Evolutionary conservation across 2,797 vertebrate species (phyloP).

Genomic region (Liparis tanakae): DNA sequence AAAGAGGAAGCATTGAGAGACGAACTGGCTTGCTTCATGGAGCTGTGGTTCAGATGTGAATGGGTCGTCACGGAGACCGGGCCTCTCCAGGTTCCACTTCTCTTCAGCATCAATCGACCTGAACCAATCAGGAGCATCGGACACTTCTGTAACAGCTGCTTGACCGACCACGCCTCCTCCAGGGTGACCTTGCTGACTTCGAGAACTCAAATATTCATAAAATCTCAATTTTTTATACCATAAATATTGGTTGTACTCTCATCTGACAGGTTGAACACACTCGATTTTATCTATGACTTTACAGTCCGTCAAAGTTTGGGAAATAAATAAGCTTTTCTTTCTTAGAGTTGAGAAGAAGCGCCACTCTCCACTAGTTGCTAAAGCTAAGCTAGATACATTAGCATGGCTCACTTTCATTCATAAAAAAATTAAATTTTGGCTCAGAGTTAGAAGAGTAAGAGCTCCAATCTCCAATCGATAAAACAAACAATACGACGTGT

Average conservation of each 20-base stretch:
- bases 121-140: slow-evolving; percentile 55
- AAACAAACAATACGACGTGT: too few species aligned
- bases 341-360: too few species aligned
- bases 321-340: too few species aligned
- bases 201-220: neutral
- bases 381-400: too few species aligned
- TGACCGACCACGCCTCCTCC: slow-evolving; percentile 89
- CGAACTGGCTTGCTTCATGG: slow-evolving; percentile 46
- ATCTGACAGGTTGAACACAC: too few species aligned
- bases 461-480: too few species aligned
- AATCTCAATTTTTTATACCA: neutral
- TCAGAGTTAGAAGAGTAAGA: neutral
- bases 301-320: too few species aligned
- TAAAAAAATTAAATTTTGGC: neutral
- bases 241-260: too few species aligned
- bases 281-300: too few species aligned
- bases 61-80: slow-evolving; percentile 66
- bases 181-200: slow-evolving; percentile 89
- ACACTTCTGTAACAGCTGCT: slow-evolving; percentile 72
- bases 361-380: neutral
- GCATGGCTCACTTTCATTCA: neutral
- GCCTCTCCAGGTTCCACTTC: slow-evolving; percentile 48
- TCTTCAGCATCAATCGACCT: slow-evolving; percentile 73
- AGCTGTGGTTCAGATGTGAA: slow-evolving; percentile 64
- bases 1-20: slow-evolving; percentile 72